Percentiles rank a stretch among this genome's conserved stretches.
phyloP scores from a whole-genome alignment of 2,888 invertebrate genomes.

The Vesta saturnalis region DNA sequence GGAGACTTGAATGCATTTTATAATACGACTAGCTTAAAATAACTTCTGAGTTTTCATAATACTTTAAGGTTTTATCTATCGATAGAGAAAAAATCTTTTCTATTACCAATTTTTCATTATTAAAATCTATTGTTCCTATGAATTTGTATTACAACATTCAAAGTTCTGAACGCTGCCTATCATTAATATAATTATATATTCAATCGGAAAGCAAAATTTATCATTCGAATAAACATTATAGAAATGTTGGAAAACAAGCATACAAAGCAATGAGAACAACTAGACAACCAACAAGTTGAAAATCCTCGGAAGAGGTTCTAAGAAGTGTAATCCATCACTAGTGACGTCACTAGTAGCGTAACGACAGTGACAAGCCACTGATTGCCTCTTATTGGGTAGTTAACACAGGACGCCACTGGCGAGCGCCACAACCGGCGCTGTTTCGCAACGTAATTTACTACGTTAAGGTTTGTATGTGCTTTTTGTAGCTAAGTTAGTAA shows the following conservation, averaged over 20 bases:
- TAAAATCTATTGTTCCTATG: neutral
- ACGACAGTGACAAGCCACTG: slow-evolving; percentile 64
- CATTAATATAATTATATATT: slow-evolving; percentile 4
- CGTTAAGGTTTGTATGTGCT: slow-evolving; percentile 23
- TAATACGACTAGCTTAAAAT: slow-evolving; percentile 27
- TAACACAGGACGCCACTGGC: slow-evolving; percentile 57
- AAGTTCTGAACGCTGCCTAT: neutral
- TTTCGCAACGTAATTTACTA: slow-evolving; percentile 35
- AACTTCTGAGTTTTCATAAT: slow-evolving; percentile 26
- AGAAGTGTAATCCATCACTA: slow-evolving; percentile 61
- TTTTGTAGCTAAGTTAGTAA: slow-evolving; percentile 13
- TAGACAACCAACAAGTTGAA: slow-evolving; percentile 59
- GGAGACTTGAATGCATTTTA: slow-evolving; percentile 36
- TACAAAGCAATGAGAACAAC: slow-evolving; percentile 48
- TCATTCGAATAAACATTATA: slow-evolving; percentile 39
- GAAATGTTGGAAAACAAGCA: slow-evolving; percentile 39
- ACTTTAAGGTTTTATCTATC: slow-evolving; percentile 17
- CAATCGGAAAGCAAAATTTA: neutral
- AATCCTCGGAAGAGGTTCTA: slow-evolving; percentile 54
- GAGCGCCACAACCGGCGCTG: slow-evolving; percentile 37
- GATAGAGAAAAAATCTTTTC: slow-evolving; percentile 2
- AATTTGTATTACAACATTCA: neutral
- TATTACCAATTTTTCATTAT: slow-evolving; percentile 7
- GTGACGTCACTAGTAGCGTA: slow-evolving; percentile 59
- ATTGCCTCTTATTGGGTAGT: slow-evolving; percentile 66